Base-by-base conservation (phyloP, 2,888 invertebrate genomes). In the Lissocephala sabroskyi region DNA sequence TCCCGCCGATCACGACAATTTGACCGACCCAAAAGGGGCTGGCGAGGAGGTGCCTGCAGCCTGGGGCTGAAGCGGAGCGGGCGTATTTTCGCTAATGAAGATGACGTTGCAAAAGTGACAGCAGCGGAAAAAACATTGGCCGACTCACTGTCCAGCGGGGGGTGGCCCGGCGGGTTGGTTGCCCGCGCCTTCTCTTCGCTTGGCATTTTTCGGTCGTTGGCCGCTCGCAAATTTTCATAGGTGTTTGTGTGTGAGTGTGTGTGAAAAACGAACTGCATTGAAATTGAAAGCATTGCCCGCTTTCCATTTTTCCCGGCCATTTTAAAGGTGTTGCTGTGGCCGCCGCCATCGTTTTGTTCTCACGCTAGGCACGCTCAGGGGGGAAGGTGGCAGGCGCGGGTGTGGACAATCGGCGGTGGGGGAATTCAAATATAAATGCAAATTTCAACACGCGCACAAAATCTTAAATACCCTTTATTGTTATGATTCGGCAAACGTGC, bases 401-500 rank as follows among this genome's bases (percentile, higher is more conserved):
- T n/a, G n/a, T n/a, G n/a, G 62, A 56, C 48, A 45, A 23, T 33
- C 33, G 35, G 26, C 29, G 36, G 10, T 37, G 14, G 17, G 45
- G 14, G 17, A 39, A 40, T 33, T 17, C 45, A 35, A 30, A 33
- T 17, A 16, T 13, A 42, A 40, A 40, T 16, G 6, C 5, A 40
- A n/a, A 4, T 32, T 39, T 14, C 26, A 58, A 59, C 58, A 75
- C 77, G 75, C 79, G 74, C 58, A 43, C 45, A 56, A 60, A 74
- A 75, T 77, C 63, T 68, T 56, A 79, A 74, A 56, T 57, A 52
- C 45, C 41, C 46, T 58, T 66, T 56, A 60, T 66, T 71, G 62
- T 66, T 67, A 55, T 58, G 54, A 53, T 62, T 70, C 52, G 47
- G 49, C 54, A 59, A 71, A 78, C 70, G 78, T 77, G 78, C 78